Conservation (phyloP, 2,113 vertebrate species). For the Mesembrinibis cayennensis region DNA sequence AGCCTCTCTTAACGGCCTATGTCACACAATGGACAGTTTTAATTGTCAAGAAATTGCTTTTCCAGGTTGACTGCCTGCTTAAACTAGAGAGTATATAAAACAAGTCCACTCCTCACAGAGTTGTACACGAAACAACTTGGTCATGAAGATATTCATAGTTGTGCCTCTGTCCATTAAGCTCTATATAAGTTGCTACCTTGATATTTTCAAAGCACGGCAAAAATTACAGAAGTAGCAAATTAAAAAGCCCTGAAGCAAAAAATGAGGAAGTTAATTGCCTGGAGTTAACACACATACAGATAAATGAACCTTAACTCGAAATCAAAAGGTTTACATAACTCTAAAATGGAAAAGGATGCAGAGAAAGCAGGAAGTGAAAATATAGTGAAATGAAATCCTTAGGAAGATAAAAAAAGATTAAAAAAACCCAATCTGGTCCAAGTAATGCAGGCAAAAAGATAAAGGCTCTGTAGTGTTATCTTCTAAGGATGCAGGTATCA, state of each 20-base stretch:
- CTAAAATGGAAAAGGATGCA: neutral
- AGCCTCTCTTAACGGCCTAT: neutral
- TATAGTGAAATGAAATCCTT: neutral
- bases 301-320: neutral
- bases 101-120: neutral
- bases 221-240: conserved; percentile 3
- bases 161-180: neutral
- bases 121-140: neutral
- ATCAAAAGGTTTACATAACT: neutral
- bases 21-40: neutral
- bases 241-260: conserved; percentile 25
- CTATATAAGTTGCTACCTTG: neutral
- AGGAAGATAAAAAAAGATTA: neutral
- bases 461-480: neutral
- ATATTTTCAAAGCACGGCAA: neutral
- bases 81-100: neutral
- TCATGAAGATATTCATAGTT: neutral
- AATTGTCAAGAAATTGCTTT: conserved; percentile 13
- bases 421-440: too few relatives aligned
- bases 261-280: neutral
- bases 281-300: neutral
- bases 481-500: too few relatives aligned
- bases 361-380: neutral
- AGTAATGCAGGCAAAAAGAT: neutral
- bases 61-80: neutral